Evolutionary conservation across 2,888 invertebrate genomes (phyloP).

Genomic region (Ceramica pisi): DNA sequence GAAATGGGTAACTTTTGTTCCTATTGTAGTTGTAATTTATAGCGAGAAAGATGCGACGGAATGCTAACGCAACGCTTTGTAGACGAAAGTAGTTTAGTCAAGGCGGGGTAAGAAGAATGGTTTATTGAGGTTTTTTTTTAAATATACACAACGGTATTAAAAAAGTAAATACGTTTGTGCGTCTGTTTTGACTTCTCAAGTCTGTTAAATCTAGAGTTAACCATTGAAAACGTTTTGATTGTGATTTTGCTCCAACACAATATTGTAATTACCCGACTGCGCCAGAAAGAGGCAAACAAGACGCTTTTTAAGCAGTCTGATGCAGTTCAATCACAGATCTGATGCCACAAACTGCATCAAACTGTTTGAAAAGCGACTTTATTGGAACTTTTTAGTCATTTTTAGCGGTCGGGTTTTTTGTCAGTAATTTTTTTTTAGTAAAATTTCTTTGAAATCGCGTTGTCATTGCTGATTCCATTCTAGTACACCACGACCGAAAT

Average conservation of each 20-base stretch:
- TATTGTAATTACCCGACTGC: too few species aligned
- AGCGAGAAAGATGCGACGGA: conserved; percentile 34
- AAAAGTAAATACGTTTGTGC: not conserved
- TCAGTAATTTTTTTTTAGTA: too few species aligned
- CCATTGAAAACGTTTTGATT: too few species aligned
- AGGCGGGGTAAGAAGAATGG: conserved; percentile 6
- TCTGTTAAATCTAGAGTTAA: not conserved
- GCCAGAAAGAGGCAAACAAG: too few species aligned
- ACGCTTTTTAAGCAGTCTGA: too few species aligned
- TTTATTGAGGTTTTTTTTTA: conserved; percentile 19
- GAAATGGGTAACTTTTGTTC: conserved; percentile 56
- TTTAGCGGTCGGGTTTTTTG: too few species aligned
- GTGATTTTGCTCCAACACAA: too few species aligned
- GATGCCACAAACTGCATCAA: too few species aligned
- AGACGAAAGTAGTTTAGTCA: conserved; percentile 16
- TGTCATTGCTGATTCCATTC: not conserved
- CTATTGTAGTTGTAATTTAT: conserved; percentile 60
- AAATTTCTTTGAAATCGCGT: not conserved
- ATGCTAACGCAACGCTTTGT: conserved; percentile 34
- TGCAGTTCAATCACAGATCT: too few species aligned
- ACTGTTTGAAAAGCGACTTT: too few species aligned
- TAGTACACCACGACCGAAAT: too few species aligned
- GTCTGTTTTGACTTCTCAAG: not conserved
- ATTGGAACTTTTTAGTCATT: too few species aligned
- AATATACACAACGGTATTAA: not conserved